Evolutionary conservation across 2,797 vertebrate species (phyloP).

Genomic region (Macrochelys suwanniensis): DNA sequence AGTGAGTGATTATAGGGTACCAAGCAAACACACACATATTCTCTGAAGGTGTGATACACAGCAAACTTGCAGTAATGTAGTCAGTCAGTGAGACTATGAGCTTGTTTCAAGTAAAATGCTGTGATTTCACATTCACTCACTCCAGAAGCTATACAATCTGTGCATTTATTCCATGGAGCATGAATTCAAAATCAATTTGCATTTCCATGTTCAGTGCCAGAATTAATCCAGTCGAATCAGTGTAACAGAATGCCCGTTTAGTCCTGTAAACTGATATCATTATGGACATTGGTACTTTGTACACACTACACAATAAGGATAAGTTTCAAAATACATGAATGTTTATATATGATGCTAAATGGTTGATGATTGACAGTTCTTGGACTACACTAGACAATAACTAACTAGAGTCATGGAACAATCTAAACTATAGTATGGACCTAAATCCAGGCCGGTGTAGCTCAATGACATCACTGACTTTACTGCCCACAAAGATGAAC

Average conservation of each 20-base stretch:
- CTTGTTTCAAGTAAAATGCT: accelerated
- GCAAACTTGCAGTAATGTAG: accelerated
- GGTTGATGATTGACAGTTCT: not conserved
- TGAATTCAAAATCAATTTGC: not conserved
- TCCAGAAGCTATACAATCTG: not conserved
- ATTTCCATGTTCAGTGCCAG: not conserved
- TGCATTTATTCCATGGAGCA: not conserved
- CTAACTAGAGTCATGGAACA: not conserved
- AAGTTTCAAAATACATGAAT: accelerated
- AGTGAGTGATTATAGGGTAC: accelerated
- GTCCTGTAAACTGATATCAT: not conserved
- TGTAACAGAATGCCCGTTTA: not conserved
- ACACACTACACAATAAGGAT: not conserved
- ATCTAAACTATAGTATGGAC: not conserved
- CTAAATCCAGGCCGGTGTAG: not conserved
- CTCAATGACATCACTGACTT: not conserved
- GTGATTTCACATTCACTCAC: not conserved
- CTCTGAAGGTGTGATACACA: not conserved
- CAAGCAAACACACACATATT: not conserved
- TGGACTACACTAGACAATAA: not conserved
- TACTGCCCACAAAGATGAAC: not conserved
- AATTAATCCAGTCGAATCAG: not conserved
- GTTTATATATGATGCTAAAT: not conserved
- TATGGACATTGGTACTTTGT: not conserved
- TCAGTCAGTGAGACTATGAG: not conserved